phyloP scores from a whole-genome alignment of 2,888 invertebrate species.

The Aplocera efformata region DNA sequence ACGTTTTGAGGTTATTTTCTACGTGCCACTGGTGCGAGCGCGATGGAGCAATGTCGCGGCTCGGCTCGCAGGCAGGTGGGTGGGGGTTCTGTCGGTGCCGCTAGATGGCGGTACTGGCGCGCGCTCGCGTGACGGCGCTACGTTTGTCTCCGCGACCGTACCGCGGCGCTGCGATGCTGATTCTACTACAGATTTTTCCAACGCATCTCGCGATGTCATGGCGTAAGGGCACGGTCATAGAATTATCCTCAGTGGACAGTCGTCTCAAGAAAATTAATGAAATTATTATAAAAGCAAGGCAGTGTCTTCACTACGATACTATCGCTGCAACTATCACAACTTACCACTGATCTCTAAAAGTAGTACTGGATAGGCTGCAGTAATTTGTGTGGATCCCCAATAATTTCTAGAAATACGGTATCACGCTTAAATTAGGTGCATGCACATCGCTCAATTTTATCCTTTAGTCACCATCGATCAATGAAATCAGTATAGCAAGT shows the following conservation, averaged over 20 bases:
- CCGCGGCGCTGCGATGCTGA: slow-evolving; percentile 72
- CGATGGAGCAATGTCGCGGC: slow-evolving; percentile 65
- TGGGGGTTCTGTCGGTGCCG: slow-evolving; percentile 36
- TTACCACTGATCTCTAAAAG: too few relatives aligned
- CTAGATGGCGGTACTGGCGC: slow-evolving; percentile 63
- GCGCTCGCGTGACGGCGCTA: slow-evolving; percentile 54
- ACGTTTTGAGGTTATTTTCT: slow-evolving; percentile 76
- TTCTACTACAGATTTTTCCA: slow-evolving; percentile 77
- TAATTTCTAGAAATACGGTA: too few relatives aligned
- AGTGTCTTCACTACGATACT: too few relatives aligned
- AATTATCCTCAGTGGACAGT: not conserved
- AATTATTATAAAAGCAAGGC: too few relatives aligned
- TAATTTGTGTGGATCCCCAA: too few relatives aligned
- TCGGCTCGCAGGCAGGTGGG: slow-evolving; percentile 60
- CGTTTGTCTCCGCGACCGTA: slow-evolving; percentile 72
- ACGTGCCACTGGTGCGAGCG: slow-evolving; percentile 76
- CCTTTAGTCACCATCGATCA: too few relatives aligned
- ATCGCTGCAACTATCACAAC: too few relatives aligned
- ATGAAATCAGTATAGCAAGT: too few relatives aligned
- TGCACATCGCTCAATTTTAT: too few relatives aligned
- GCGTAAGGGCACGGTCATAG: slow-evolving; percentile 58
- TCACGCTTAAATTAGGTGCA: too few relatives aligned
- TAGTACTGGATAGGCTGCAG: too few relatives aligned
- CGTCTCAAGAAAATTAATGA: too few relatives aligned
- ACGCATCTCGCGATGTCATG: slow-evolving; percentile 66